Conservation (phyloP, 2,113 vertebrate genomes). For the Eulacestoma nigropectus region DNA sequence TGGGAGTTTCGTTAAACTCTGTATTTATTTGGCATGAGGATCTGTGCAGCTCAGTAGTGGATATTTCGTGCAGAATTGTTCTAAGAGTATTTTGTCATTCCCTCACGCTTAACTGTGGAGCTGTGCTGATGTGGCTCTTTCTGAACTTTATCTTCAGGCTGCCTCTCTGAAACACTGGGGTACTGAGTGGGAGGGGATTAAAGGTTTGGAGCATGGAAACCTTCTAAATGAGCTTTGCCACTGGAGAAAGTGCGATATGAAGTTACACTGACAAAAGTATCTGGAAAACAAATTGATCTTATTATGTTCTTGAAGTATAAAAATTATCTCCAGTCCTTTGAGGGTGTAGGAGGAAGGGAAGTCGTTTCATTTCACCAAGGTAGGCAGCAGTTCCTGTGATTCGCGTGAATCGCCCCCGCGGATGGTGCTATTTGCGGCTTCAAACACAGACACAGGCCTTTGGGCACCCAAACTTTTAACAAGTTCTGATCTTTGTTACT, state of each 20-base stretch:
- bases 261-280: neutral
- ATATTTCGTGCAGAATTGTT: neutral
- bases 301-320: neutral
- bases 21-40: neutral
- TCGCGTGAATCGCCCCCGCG: rapidly evolving
- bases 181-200: neutral
- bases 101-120: neutral
- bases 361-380: neutral
- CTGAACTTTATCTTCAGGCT: neutral
- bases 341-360: neutral
- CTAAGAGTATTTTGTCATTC: neutral
- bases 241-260: neutral
- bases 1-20: neutral
- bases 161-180: neutral
- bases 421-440: neutral
- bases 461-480: neutral
- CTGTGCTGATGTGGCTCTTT: neutral
- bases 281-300: neutral
- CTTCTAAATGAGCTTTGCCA: neutral
- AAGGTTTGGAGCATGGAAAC: neutral
- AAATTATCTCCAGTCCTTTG: neutral
- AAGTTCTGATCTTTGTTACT: neutral
- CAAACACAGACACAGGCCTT: neutral
- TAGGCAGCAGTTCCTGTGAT: constrained; percentile 5
- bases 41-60: neutral